Evolutionary conservation across 2,797 vertebrate genomes (phyloP).

Genomic region (Aphelocoma californica): DNA sequence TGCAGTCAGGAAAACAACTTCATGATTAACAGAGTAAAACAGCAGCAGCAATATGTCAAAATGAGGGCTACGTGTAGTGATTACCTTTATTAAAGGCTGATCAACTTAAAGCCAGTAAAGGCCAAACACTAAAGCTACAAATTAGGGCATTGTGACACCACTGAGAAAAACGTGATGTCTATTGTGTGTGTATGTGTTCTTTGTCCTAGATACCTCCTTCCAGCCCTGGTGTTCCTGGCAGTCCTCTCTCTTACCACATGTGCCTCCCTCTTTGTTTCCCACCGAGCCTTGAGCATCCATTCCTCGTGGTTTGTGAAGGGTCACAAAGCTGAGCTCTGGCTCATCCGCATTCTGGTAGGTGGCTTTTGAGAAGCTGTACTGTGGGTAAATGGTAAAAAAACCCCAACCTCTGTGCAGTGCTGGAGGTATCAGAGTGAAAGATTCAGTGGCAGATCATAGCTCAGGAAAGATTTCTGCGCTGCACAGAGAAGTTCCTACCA

Average conservation of each 20-base stretch:
- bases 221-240: constrained; percentile 71
- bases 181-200: not conserved
- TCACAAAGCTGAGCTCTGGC: constrained; percentile 77
- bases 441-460: not conserved
- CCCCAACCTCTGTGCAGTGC: not conserved
- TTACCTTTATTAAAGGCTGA: constrained; percentile 33
- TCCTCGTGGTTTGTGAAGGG: constrained; percentile 75
- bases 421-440: not conserved
- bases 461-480: not conserved
- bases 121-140: not conserved
- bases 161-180: not conserved
- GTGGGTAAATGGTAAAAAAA: not conserved
- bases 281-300: constrained; percentile 63
- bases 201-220: constrained; percentile 71
- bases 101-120: not conserved
- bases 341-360: constrained; percentile 81
- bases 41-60: not conserved
- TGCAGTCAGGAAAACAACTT: not conserved
- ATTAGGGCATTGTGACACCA: not conserved
- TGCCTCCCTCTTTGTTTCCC: constrained; percentile 68
- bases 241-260: constrained; percentile 69
- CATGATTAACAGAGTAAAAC: not conserved
- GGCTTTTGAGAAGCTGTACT: not conserved
- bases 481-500: not conserved
- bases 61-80: not conserved